Conservation (phyloP, 2,888 invertebrate genomes). For the Drosophila anceps region DNA sequence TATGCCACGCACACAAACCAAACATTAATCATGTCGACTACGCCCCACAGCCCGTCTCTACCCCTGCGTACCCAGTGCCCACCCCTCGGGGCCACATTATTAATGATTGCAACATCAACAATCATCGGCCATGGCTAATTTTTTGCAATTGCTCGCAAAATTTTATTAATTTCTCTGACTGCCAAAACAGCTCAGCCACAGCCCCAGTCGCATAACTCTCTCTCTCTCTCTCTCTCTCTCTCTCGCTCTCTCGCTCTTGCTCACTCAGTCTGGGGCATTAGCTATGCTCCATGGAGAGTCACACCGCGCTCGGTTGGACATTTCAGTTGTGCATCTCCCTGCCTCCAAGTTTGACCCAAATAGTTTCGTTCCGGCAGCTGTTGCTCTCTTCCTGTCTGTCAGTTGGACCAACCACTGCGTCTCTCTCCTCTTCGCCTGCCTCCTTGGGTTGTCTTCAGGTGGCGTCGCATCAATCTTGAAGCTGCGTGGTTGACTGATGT, state of each 20-base stretch:
- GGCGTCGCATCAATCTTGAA: slow-evolving; percentile 74
- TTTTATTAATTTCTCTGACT: slow-evolving; percentile 58
- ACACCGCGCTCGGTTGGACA: slow-evolving; percentile 61
- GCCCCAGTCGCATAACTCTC: background rate
- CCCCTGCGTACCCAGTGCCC: background rate
- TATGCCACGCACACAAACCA: slow-evolving; percentile 64
- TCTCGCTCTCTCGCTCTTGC: background rate
- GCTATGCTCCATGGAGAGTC: slow-evolving; percentile 47
- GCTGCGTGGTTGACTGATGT: slow-evolving; percentile 58
- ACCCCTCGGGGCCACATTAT: slow-evolving; percentile 34
- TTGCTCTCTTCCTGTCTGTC: slow-evolving; percentile 51
- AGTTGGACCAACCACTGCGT: background rate
- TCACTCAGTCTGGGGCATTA: slow-evolving; percentile 6
- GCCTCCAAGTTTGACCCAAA: slow-evolving; percentile 56
- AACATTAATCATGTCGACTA: slow-evolving; percentile 63
- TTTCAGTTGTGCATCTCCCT: slow-evolving; percentile 49
- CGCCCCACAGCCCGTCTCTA: slow-evolving; percentile 7
- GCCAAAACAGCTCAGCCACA: background rate
- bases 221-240: background rate
- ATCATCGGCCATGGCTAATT: slow-evolving; percentile 68
- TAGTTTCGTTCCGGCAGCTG: slow-evolving; percentile 55
- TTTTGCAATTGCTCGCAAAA: slow-evolving; percentile 69
- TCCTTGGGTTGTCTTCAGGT: slow-evolving; percentile 59
- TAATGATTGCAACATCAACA: slow-evolving; percentile 68
- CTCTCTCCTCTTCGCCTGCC: background rate